These are phyloP conservation scores for Myiozetetes cayanensis DNA, from an alignment of 2,113 vertebrate species.

Conservation along the genomic window DNA sequence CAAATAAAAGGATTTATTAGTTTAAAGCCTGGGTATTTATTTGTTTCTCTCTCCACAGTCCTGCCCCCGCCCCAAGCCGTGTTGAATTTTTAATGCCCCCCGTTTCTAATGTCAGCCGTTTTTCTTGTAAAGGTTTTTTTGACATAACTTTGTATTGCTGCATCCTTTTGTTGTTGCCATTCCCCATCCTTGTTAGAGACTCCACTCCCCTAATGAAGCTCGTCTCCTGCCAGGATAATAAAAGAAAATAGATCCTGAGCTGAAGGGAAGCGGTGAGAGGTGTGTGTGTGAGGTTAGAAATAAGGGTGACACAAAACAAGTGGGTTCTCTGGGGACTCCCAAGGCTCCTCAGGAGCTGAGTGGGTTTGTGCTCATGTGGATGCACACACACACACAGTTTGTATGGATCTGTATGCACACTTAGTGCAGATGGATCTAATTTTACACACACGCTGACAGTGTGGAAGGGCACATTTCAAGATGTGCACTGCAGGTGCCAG, in stretches of 20 bases:
- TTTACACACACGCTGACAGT: background rate
- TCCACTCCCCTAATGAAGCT: constrained; percentile 62
- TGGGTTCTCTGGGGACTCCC: background rate
- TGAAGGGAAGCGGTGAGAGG: background rate
- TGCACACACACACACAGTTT: too few species aligned
- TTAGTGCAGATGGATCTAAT: fast-evolving
- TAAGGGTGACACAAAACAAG: background rate
- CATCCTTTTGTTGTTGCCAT: constrained; percentile 60
- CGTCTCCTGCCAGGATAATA: constrained; percentile 60
- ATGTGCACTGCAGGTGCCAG: background rate
- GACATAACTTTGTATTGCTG: constrained; percentile 56
- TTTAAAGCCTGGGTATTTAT: constrained; percentile 47
- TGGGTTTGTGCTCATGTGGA: fast-evolving
- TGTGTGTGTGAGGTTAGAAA: background rate
- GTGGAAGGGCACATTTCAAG: fast-evolving
- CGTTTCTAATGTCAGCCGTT: constrained; percentile 58
- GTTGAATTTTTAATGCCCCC: constrained; percentile 57
- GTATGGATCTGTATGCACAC: fast-evolving
- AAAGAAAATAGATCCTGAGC: constrained; percentile 40
- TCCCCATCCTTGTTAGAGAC: constrained; percentile 57
- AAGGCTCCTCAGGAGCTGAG: background rate
- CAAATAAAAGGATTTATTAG: constrained; percentile 50
- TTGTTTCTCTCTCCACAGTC: constrained; percentile 40
- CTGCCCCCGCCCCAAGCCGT: background rate
- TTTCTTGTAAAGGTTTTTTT: constrained; percentile 61